Conservation (phyloP, 2,797 vertebrate genomes). For the Triplophysa bombifrons region DNA sequence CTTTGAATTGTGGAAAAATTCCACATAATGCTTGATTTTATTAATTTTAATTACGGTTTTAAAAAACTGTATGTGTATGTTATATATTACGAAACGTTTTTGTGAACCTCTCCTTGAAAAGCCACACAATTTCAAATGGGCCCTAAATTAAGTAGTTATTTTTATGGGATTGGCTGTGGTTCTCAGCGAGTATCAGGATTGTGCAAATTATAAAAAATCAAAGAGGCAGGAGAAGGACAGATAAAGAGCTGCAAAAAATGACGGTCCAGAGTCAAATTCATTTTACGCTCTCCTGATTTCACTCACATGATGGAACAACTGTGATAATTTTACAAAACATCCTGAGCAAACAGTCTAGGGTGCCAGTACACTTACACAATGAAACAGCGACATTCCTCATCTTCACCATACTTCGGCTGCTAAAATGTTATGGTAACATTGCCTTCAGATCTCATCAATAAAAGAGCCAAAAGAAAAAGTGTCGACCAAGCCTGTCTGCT, state of each 20-base stretch:
- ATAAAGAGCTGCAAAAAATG: too few relatives aligned
- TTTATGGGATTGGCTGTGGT: too few relatives aligned
- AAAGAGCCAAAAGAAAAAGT: not conserved
- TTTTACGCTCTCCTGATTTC: slow-evolving; percentile 41
- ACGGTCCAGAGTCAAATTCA: not conserved
- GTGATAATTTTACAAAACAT: slow-evolving; percentile 28
- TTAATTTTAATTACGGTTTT: too few relatives aligned
- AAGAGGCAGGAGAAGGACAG: not conserved
- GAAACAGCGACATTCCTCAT: not conserved
- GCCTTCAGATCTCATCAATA: not conserved
- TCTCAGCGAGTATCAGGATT: too few relatives aligned
- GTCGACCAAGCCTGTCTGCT: not conserved
- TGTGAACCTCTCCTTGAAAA: too few relatives aligned
- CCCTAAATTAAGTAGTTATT: not conserved
- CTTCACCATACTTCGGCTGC: not conserved
- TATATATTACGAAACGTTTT: too few relatives aligned
- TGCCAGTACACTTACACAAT: slow-evolving; percentile 26
- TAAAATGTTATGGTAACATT: not conserved
- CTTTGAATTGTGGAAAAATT: too few relatives aligned
- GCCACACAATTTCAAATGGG: not conserved
- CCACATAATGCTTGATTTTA: too few relatives aligned
- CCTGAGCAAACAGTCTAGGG: slow-evolving; percentile 32
- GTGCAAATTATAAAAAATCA: not conserved
- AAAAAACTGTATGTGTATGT: too few relatives aligned
- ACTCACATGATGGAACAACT: slow-evolving; percentile 42